Evolutionary conservation across 2,113 vertebrate genomes (phyloP).

Genomic region (Oplegnathus fasciatus): DNA sequence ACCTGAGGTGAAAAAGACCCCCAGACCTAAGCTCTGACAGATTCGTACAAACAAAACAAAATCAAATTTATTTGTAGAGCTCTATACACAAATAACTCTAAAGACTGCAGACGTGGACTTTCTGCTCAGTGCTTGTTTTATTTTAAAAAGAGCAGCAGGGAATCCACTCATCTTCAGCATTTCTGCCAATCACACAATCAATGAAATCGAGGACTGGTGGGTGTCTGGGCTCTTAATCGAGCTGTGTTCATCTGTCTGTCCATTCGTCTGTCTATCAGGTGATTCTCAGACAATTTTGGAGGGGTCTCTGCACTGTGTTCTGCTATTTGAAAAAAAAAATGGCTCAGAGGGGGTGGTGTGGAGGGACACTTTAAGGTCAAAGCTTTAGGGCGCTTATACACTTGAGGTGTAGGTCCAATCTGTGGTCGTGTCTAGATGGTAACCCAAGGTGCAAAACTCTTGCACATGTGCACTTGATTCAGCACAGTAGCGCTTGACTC

Average conservation of each 20-base stretch:
- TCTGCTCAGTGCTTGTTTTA: conserved; percentile 28
- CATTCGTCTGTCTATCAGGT: conserved; percentile 26
- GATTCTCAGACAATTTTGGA: neutral
- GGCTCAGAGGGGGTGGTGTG: neutral
- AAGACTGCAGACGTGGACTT: neutral
- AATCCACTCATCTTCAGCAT: conserved; percentile 53
- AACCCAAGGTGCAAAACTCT: no score
- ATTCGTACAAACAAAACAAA: conserved; percentile 14
- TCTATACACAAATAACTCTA: conserved; percentile 27
- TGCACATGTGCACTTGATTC: no score
- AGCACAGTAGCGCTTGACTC: no score
- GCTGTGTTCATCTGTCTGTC: conserved; percentile 49
- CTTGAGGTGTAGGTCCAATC: no score
- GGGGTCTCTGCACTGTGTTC: neutral
- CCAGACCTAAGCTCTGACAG: neutral
- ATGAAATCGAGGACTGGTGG: conserved; percentile 40
- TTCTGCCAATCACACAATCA: conserved; percentile 64
- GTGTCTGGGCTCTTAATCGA: conserved; percentile 70
- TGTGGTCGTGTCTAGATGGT: no score
- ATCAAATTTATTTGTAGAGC: conserved; percentile 34
- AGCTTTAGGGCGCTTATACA: no score
- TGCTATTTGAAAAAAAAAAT: neutral
- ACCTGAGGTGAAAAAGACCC: neutral
- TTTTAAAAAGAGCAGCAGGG: conserved; percentile 69
- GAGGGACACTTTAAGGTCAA: no score